Evolutionary conservation across 2,888 invertebrate species (phyloP).

Genomic region (Cosmopolites sordidus): DNA sequence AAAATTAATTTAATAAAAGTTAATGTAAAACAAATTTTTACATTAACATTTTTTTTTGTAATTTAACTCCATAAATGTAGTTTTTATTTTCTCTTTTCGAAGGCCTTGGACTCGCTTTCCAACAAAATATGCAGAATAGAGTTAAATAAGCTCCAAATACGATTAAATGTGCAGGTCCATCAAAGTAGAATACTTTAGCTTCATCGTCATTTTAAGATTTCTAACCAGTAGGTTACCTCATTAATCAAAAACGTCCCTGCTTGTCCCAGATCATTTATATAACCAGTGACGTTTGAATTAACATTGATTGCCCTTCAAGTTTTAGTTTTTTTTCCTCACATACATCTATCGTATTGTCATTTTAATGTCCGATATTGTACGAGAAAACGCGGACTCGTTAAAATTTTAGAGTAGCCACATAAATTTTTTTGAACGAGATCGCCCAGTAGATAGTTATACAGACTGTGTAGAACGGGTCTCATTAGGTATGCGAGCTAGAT

Average conservation of each 20-base stretch:
- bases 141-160: too few relatives aligned
- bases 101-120: too few relatives aligned
- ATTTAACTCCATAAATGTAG: too few relatives aligned
- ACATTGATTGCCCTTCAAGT: slow-evolving; percentile 48
- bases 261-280: slow-evolving; percentile 45
- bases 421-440: slow-evolving; percentile 22
- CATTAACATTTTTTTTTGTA: too few relatives aligned
- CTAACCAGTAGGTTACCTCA: slow-evolving; percentile 40
- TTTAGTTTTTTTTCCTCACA: slow-evolving; percentile 34
- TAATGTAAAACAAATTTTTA: too few relatives aligned
- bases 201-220: slow-evolving; percentile 36
- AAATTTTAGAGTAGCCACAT: slow-evolving; percentile 26
- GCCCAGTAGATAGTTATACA: slow-evolving; percentile 20
- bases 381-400: slow-evolving; percentile 23
- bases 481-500: slow-evolving; percentile 19
- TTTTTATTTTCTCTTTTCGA: too few relatives aligned
- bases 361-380: slow-evolving; percentile 22
- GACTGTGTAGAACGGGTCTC: slow-evolving; percentile 11
- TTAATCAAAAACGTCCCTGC: slow-evolving; percentile 36
- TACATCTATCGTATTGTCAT: slow-evolving; percentile 27
- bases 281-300: slow-evolving; percentile 49
- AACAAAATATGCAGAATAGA: too few relatives aligned
- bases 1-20: too few relatives aligned
- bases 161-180: slow-evolving; percentile 14
- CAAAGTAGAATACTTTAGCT: slow-evolving; percentile 28